A percentile compares a stretch with the other conserved stretches of the same genome.
Evolutionary conservation across 1,140 invertebrate species (phyloP).

Genomic region (Drosophila prosaltans): DNA sequence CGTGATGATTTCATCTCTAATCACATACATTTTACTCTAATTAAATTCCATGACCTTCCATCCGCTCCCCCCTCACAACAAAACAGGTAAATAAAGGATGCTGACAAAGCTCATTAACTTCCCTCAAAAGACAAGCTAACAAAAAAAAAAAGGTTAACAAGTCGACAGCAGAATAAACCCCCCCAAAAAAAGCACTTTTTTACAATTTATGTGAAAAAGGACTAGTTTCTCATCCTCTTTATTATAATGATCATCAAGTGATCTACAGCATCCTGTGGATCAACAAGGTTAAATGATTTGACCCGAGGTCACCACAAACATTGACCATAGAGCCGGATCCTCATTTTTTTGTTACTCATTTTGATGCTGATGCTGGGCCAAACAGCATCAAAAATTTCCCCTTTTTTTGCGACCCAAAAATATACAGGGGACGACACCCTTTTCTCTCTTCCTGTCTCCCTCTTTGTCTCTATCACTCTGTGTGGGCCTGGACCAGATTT

Average conservation of each 20-base stretch:
- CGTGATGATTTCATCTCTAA: slow-evolving; percentile 17
- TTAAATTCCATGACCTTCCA: slow-evolving; percentile 11
- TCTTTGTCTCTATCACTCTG: not conserved
- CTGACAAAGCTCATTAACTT: slow-evolving; percentile 13
- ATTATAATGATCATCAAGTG: slow-evolving; percentile 33
- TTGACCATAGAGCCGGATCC: slow-evolving; percentile 14
- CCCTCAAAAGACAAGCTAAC: not conserved
- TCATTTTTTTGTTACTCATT: not conserved
- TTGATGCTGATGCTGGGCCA: slow-evolving; percentile 19
- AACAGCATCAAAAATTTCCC: slow-evolving; percentile 32
- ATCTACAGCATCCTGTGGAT: slow-evolving; percentile 48
- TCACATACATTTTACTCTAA: slow-evolving; percentile 17
- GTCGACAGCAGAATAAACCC: not conserved
- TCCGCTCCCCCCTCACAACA: not conserved
- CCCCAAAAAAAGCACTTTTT: slow-evolving; percentile 11
- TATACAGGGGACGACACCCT: not conserved
- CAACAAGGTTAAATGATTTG: slow-evolving; percentile 53
- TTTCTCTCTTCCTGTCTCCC: not conserved
- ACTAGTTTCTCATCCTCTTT: slow-evolving; percentile 44
- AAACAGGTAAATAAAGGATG: slow-evolving; percentile 11
- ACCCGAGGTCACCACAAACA: slow-evolving; percentile 14
- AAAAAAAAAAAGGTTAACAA: not conserved
- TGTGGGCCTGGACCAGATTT: not conserved
- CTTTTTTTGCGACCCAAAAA: slow-evolving; percentile 34
- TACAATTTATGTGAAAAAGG: slow-evolving; percentile 40